These are phyloP conservation scores for Tonatia bakeri DNA, from an alignment of 2,113 vertebrate genomes.

Conservation along the genomic window DNA sequence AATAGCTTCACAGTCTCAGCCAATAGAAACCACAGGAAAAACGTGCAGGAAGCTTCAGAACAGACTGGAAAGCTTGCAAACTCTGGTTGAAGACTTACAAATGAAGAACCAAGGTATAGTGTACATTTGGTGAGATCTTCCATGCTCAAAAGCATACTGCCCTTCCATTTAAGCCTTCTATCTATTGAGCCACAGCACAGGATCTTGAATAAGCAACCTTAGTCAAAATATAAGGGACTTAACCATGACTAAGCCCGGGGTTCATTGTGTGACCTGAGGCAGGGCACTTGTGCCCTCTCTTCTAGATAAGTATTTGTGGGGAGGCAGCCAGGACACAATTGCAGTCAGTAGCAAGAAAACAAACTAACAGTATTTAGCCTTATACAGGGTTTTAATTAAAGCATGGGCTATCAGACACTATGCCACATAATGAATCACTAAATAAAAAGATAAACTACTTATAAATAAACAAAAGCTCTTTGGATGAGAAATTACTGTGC, in stretches of 20 bases:
- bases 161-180: neutral
- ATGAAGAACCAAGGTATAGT: conserved; percentile 75
- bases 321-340: neutral
- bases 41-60: conserved; percentile 74
- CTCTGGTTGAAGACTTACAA: conserved; percentile 75
- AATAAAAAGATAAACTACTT: neutral
- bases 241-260: neutral
- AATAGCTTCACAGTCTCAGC: conserved; percentile 72
- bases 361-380: neutral
- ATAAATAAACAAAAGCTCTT: neutral
- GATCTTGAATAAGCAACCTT: neutral
- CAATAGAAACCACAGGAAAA: conserved; percentile 62
- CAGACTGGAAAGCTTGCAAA: conserved; percentile 78
- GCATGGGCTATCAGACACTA: neutral
- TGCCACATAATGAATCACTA: neutral
- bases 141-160: neutral
- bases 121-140: neutral
- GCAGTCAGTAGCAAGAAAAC: neutral
- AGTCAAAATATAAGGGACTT: neutral
- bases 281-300: neutral
- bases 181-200: neutral
- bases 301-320: neutral
- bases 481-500: neutral
- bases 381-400: neutral
- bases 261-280: neutral